Percentiles rank a stretch among this genome's conserved stretches.
These are phyloP conservation scores for Bubalus kerabau DNA, from an alignment of 2,113 vertebrate genomes.

Conservation along the genomic window DNA sequence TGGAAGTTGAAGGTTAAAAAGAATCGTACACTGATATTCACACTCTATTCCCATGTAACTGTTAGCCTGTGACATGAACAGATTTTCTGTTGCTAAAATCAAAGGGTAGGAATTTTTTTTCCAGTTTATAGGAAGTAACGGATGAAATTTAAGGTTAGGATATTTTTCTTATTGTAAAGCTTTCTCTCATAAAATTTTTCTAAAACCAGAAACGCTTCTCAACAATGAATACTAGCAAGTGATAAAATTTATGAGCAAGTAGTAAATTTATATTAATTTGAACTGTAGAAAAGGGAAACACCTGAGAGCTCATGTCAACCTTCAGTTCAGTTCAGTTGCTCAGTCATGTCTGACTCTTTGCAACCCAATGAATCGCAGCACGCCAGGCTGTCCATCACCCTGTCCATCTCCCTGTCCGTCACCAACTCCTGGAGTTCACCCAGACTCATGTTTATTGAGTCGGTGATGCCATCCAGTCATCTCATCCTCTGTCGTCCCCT, in stretches of 20 bases:
- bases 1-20: not conserved
- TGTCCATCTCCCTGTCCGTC: too few species aligned
- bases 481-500: too few species aligned
- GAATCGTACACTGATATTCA: not conserved
- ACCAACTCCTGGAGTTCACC: too few species aligned
- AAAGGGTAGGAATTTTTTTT: not conserved
- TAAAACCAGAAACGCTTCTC: not conserved
- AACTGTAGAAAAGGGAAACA: not conserved
- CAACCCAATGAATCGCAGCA: fast-evolving
- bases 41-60: not conserved
- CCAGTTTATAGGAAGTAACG: not conserved
- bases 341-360: too few species aligned
- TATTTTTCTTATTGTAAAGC: not conserved
- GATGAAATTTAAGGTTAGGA: not conserved
- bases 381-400: too few species aligned
- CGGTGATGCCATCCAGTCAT: too few species aligned
- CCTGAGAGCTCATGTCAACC: not conserved
- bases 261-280: not conserved
- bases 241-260: not conserved
- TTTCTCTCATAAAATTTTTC: not conserved
- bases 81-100: not conserved
- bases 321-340: not conserved
- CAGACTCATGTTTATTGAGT: too few species aligned
- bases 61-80: not conserved
- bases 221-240: not conserved